Base-by-base conservation (phyloP, 2,113 vertebrate genomes). In the Grammomys dolichurus region DNA sequence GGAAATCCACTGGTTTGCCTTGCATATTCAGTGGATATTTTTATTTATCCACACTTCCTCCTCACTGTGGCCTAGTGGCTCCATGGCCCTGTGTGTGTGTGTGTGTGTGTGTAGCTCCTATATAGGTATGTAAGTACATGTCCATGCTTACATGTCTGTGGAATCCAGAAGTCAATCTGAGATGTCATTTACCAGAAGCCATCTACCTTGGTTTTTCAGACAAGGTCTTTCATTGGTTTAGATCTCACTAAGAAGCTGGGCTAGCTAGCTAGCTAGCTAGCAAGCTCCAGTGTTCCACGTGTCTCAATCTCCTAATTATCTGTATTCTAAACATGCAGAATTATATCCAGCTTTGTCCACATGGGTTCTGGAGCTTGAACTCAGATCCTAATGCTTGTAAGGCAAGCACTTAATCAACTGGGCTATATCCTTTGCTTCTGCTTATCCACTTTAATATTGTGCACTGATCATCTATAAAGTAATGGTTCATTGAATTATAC, bases 401-500 rank as follows among this genome's bases (percentile, higher is more conserved):
- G 48, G 13, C n/a, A 88, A 70, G 69, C 63, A 69, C 43, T 69
- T 36, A 51, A 51, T 24, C 43, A 69, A 51, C 46, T 36, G 43
- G 19, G 31, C 40, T 67, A 33, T 33, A 43, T 22, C 46, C 46
- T 67, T 31, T 36, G 54, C 13, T 48, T 94, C 87, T 92, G 40
- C 58, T 12, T 58, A 43, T 88, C 48, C n/a, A 56, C 22, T 58
- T 88, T 51, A 95, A 81, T 91, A 86, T 26, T 28, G 67, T 77
- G 26, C 9, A 92, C 33, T 89, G 31, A 69, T 89, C 51, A 95
- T 80, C 24, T 93, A 56, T 36, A 94, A 95, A 92, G 69, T 69
- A 93, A 56, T 78, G 36, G 28, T 87, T 90, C 88, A 63, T 26
- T 58, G 48, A 90, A 16, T 93, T 85, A 92, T 3, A 43, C 46